Evolutionary conservation across 2,113 vertebrate genomes (phyloP).

Genomic region (Pristiophorus japonicus): DNA sequence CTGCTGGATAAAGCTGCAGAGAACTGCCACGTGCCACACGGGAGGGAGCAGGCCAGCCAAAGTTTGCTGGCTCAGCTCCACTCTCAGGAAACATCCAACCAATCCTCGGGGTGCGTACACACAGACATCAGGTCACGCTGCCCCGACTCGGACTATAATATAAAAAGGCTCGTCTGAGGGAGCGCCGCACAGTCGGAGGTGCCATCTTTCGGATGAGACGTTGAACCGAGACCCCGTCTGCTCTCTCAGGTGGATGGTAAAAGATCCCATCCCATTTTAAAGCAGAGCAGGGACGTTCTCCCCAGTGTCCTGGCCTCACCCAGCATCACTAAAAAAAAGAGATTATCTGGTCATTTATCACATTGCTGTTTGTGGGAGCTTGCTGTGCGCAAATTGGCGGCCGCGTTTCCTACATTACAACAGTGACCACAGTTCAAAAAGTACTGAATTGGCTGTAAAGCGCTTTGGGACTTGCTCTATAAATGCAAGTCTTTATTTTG

Average conservation of each 20-base stretch:
- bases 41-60: not conserved
- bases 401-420: not conserved
- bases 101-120: not conserved
- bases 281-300: not conserved
- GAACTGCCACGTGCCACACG: too few relatives aligned
- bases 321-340: not conserved
- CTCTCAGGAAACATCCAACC: not conserved
- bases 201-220: not conserved
- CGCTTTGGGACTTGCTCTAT: not conserved
- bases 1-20: not conserved
- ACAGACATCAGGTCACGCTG: not conserved
- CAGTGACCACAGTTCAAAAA: not conserved
- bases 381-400: not conserved
- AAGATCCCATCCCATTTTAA: not conserved
- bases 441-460: not conserved
- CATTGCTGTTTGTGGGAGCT: not conserved
- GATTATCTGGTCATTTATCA: not conserved
- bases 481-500: not conserved
- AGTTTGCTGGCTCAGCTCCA: not conserved
- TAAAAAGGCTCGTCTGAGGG: not conserved
- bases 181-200: not conserved
- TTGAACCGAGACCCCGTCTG: not conserved
- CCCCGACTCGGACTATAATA: not conserved
- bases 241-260: not conserved
- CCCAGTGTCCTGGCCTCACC: not conserved